Percentiles rank a stretch among this genome's conserved stretches.
These are phyloP conservation scores for Phyllotreta striolata DNA, from an alignment of 2,888 invertebrate genomes.

Conservation along the genomic window DNA sequence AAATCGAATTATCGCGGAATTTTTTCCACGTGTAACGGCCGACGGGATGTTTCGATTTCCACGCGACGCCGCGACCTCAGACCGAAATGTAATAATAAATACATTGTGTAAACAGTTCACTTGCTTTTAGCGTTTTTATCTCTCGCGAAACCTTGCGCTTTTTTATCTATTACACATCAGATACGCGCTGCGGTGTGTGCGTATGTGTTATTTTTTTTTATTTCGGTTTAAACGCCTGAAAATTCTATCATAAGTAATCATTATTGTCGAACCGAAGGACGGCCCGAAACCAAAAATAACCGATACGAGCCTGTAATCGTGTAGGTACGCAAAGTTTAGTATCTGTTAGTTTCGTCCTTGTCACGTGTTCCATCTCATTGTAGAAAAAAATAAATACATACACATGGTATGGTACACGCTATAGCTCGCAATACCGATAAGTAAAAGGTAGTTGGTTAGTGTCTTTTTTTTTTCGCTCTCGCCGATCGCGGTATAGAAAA, in stretches of 20 bases:
- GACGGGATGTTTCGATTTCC: too few species aligned
- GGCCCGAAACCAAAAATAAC: constrained; percentile 21
- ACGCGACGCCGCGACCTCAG: too few species aligned
- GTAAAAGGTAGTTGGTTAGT: neutral
- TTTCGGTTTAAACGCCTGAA: constrained; percentile 14
- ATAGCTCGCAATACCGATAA: constrained; percentile 19
- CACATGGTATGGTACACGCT: constrained; percentile 17
- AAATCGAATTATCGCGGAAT: too few species aligned
- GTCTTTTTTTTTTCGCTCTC: constrained; percentile 9
- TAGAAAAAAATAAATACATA: constrained; percentile 26
- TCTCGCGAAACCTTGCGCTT: constrained; percentile 13
- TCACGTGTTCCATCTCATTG: constrained; percentile 31
- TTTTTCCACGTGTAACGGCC: too few species aligned
- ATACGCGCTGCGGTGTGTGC: neutral
- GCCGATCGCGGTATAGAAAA: constrained; percentile 4
- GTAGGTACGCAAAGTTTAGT: constrained; percentile 22
- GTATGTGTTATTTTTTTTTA: neutral
- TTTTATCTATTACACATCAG: constrained; percentile 5
- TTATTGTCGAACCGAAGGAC: constrained; percentile 23
- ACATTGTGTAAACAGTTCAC: constrained; percentile 7
- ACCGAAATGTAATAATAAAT: too few species aligned
- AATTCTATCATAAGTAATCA: constrained; percentile 12
- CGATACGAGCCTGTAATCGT: constrained; percentile 28
- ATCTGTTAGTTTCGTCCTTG: constrained; percentile 29
- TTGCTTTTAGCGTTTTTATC: constrained; percentile 12